These are phyloP conservation scores for Indicator maculatus DNA, from an alignment of 2,113 vertebrate genomes.

Conservation along the genomic window DNA sequence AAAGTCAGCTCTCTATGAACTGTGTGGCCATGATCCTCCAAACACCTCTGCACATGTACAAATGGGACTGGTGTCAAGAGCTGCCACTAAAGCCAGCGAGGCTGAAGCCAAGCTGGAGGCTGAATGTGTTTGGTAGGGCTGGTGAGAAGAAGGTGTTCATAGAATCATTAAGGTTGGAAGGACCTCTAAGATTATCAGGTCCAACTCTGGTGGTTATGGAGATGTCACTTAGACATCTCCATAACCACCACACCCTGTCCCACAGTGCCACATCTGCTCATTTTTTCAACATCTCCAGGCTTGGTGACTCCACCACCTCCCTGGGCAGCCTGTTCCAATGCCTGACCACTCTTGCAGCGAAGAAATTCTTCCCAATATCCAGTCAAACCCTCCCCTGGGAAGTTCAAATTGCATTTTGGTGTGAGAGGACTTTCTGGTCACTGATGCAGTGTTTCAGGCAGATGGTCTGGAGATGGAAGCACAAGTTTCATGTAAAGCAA, in stretches of 20 bases:
- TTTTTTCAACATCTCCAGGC: too few species aligned
- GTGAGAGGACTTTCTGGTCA: background rate
- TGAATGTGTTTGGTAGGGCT: background rate
- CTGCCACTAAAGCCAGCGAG: background rate
- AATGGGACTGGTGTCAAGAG: background rate
- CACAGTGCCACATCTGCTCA: too few species aligned
- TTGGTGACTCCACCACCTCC: too few species aligned
- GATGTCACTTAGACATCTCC: too few species aligned
- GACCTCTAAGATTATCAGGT: too few species aligned
- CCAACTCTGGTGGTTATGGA: too few species aligned
- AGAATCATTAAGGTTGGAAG: background rate
- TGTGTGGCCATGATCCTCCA: background rate
- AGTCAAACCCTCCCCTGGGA: too few species aligned
- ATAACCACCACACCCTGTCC: too few species aligned
- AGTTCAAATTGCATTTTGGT: background rate
- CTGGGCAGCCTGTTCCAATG: too few species aligned
- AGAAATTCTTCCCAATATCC: too few species aligned
- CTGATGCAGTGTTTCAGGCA: background rate
- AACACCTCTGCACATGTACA: constrained; percentile 3
- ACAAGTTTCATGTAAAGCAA: background rate
- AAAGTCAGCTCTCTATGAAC: constrained; percentile 4
- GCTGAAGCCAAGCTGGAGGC: background rate
- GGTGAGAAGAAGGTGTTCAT: background rate
- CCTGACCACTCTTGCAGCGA: too few species aligned
- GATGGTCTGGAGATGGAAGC: background rate